A percentile compares a stretch with the other conserved stretches of the same genome.
Conservation (phyloP, 1,140 invertebrate species). For the Melipona quadrifasciata region DNA sequence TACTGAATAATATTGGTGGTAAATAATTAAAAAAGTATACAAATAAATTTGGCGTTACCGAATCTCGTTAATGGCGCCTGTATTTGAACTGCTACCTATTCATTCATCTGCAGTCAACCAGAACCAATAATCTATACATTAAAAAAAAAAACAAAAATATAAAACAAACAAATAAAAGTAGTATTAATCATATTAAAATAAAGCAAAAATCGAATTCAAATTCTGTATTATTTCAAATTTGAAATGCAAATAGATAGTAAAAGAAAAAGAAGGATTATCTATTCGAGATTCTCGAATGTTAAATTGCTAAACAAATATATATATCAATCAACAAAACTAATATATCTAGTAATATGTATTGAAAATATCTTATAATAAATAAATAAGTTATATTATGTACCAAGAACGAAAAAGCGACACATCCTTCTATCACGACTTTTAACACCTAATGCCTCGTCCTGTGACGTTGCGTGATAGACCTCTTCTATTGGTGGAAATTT, state of each 20-base stretch:
- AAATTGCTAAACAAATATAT: not conserved
- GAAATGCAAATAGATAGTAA: not conserved
- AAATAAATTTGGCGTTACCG: too few relatives aligned
- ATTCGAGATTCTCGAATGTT: not conserved
- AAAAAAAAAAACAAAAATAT: too few relatives aligned
- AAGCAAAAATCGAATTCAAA: not conserved
- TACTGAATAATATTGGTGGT: too few relatives aligned
- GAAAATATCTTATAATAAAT: not conserved
- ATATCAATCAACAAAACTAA: not conserved
- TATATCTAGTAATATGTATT: not conserved
- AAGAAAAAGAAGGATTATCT: not conserved
- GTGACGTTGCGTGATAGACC: not conserved
- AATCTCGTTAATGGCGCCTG: too few relatives aligned
- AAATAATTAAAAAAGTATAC: too few relatives aligned
- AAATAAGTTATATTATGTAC: not conserved
- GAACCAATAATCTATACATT: too few relatives aligned
- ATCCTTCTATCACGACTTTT: not conserved
- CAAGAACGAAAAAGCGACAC: not conserved
- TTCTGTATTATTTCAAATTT: not conserved
- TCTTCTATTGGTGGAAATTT: not conserved
- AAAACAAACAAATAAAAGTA: too few relatives aligned
- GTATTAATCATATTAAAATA: not conserved
- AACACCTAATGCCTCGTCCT: not conserved
- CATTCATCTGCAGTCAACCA: too few relatives aligned
- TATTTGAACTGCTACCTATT: too few relatives aligned